Conservation (phyloP, 2,113 vertebrate genomes). For the Corythaeola cristata region DNA sequence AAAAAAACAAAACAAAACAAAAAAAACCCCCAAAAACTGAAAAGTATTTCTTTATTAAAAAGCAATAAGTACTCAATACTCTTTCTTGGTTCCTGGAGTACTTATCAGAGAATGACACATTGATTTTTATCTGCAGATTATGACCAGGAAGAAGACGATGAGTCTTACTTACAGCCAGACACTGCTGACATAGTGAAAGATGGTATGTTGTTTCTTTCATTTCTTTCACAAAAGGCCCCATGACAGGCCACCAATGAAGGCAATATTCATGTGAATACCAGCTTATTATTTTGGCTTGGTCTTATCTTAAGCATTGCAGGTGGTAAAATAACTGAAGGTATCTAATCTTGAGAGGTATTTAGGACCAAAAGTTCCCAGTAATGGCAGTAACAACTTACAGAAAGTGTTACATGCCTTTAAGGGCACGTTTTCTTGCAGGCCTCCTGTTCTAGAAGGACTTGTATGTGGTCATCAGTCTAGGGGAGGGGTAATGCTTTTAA, state of each 20-base stretch:
- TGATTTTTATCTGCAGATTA: constrained; percentile 78
- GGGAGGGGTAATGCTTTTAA: neutral
- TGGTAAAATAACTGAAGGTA: neutral
- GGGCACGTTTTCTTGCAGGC: neutral
- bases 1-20: no score
- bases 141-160: constrained; percentile 84
- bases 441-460: neutral
- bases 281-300: neutral
- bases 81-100: neutral
- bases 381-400: neutral
- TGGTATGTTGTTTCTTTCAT: constrained; percentile 55
- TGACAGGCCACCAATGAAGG: neutral
- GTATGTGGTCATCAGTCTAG: neutral
- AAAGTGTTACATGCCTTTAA: neutral
- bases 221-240: neutral
- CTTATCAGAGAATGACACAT: neutral
- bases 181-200: constrained; percentile 55
- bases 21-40: neutral
- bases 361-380: neutral
- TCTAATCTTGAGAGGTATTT: neutral
- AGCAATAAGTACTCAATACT: neutral
- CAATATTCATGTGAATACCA: neutral
- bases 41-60: neutral
- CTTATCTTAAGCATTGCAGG: neutral
- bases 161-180: constrained; percentile 88